A percentile compares a stretch with the other conserved stretches of the same genome.
phyloP scores from a whole-genome alignment of 2,113 vertebrate species.

The Climacteris rufus region DNA sequence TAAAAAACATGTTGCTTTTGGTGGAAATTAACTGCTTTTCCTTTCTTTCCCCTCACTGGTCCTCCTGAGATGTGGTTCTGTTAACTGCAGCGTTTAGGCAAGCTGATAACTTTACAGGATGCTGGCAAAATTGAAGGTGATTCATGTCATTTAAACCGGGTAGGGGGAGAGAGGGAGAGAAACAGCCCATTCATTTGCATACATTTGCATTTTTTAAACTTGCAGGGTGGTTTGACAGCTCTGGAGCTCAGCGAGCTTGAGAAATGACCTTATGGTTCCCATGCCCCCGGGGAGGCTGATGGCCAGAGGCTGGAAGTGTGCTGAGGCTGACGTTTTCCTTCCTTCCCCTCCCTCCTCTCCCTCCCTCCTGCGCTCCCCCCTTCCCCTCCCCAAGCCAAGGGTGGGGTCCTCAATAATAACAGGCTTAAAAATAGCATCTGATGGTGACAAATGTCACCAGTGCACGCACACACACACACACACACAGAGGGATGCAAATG shows the following conservation, averaged over 20 bases:
- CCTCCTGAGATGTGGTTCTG: background rate
- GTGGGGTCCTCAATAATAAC: conserved; percentile 40
- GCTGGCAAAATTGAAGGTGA: conserved; percentile 37
- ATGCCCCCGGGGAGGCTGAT: background rate
- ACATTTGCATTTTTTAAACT: conserved; percentile 30
- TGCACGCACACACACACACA: background rate
- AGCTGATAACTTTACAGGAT: background rate
- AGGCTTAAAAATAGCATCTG: conserved; percentile 4
- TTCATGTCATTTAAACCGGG: conserved; percentile 10
- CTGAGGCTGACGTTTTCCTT: background rate
- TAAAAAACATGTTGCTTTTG: background rate
- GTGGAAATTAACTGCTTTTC: background rate
- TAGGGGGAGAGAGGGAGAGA: background rate
- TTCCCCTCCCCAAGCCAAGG: background rate
- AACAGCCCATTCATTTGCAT: background rate
- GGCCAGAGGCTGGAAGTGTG: conserved; percentile 1
- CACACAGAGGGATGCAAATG: background rate
- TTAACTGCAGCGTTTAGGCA: background rate
- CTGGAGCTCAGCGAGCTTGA: background rate
- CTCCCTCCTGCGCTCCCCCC: background rate
- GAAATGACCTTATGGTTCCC: conserved; percentile 53
- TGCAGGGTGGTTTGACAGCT: conserved; percentile 12
- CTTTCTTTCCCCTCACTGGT: background rate
- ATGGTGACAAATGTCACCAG: background rate
- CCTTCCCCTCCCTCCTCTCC: background rate